Base-by-base conservation (phyloP, 2,888 invertebrate genomes). In the Acronicta alni region DNA sequence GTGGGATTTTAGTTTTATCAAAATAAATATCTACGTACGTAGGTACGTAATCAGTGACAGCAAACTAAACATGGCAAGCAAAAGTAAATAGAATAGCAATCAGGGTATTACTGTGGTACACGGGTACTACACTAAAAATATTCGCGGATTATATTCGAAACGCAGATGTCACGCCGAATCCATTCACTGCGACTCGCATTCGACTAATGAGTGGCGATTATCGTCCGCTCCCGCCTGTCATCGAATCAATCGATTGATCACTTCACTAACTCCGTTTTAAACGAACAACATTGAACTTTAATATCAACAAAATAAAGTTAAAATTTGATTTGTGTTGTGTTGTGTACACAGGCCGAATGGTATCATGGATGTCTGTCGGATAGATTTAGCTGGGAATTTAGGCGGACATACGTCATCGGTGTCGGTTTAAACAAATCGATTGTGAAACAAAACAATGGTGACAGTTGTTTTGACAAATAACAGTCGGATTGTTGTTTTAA, bases 181-280 rank as follows among this genome's bases (percentile, higher is more conserved):
- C 85, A 87, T 88, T 83, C 84, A 85, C 75, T 84, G 52, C 53
- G 49, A 68, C 53, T 77, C 75, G 67, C 61, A 61, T 77, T 62
- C 70, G 83, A 86, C 89, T 91, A 89, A 91, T 90, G 89, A 86
- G 81, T 79, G 81, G 75, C 89, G 84, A 90, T 91, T 89, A 90
- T 84, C 85, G 88, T 80, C 70, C 87, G 79, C 82, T 84, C 79
- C 79, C 80, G 81, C 68, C 89, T 91, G 91, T 92, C 91, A 91
- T 87, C 91, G 81, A 58, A 57, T 57, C 81, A 77, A 87, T 89
- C 90, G 88, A 90, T 90, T 87, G 84, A 88, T 89, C 67, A 72
- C 65, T 61, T 63, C 62, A 67, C 54, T 52, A 57, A 45, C 48
- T 45, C 55, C 20, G n/a, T 9, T 35, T 68, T 51, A 67, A 15